Evolutionary conservation across 2,113 vertebrate species (phyloP), one percentile per base, ranked within the genome.

Genomic region (Corapipo altera): DNA sequence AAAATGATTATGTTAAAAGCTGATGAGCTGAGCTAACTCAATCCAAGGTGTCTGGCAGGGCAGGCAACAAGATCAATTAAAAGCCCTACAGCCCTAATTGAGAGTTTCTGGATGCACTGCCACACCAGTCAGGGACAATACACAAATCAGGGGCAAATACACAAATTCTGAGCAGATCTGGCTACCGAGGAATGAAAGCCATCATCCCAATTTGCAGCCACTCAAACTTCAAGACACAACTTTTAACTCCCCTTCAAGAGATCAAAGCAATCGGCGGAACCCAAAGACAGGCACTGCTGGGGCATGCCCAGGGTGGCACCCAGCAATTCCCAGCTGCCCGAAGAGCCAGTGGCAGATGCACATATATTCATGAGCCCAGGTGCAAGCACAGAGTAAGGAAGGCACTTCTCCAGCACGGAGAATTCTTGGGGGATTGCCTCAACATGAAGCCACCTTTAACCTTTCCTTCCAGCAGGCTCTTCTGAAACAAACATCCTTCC

Each of bases 1-100:
- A 61, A 84, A 93, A 93, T 93, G 91, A 96, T 95, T 81, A 86
- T 21, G 61, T 97, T 95, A 96, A 91, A 88, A 94, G 80, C 73
- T 87, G 93, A 94, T 91, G 88, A 93, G 92, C 92, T 72, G 79
- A 86, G 91, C 80, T 96, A 96, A 93, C 95, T 96, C 88, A 93
- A 95, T 96, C 77, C 26, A 12, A 96, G 93, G 94, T 95, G 96
- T 94, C 95, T 92, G 49, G 2, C 2, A 8, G 43, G 78, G 78
- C 59, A 91, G 88, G 43, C 83, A 96, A 65, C 35, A 26, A 80
- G 93, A 95, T 93, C 96, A 95, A 72, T 93, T 94, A 94, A 95
- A 95, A 96, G 86, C 92, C 94, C 86, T 71, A 46, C 41, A 71
- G 74, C 57, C 69, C 54, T 91, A 85, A 92, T 64, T 75, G 73